phyloP scores from a whole-genome alignment of 2,797 vertebrate genomes.

The Florisuga fusca region DNA sequence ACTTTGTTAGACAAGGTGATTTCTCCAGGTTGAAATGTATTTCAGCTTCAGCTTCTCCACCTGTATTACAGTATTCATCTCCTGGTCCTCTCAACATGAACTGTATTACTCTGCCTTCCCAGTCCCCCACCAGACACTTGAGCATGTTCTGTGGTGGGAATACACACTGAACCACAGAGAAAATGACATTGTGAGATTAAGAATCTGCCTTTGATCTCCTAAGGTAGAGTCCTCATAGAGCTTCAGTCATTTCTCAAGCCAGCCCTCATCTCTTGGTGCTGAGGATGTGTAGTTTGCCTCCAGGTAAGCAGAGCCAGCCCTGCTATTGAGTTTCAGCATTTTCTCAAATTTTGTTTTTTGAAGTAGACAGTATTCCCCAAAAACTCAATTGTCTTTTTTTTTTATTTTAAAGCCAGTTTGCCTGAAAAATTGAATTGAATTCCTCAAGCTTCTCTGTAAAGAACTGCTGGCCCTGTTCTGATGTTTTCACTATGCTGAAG shows the following conservation, averaged over 20 bases:
- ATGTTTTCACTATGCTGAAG: background rate
- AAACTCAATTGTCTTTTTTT: too few species aligned
- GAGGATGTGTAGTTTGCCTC: background rate
- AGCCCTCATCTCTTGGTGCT: background rate
- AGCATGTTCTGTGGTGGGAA: background rate
- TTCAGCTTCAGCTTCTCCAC: conserved; percentile 51
- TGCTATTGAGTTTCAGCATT: background rate
- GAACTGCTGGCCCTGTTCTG: background rate
- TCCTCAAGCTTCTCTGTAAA: background rate
- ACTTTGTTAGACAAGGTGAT: conserved; percentile 68
- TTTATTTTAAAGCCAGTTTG: too few species aligned
- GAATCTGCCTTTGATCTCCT: background rate
- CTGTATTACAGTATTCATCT: background rate
- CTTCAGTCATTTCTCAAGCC: background rate
- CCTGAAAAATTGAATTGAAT: too few species aligned
- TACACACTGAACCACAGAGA: background rate
- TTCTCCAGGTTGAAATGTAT: conserved; percentile 52
- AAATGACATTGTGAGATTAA: background rate
- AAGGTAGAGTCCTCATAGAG: background rate
- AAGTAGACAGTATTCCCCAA: too few species aligned
- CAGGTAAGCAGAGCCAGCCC: background rate
- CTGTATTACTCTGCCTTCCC: background rate
- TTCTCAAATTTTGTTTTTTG: too few species aligned
- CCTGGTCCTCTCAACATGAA: background rate
- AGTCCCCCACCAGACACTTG: background rate